Base-by-base conservation (phyloP, 2,797 vertebrate genomes). In the Protonibea diacanthus region DNA sequence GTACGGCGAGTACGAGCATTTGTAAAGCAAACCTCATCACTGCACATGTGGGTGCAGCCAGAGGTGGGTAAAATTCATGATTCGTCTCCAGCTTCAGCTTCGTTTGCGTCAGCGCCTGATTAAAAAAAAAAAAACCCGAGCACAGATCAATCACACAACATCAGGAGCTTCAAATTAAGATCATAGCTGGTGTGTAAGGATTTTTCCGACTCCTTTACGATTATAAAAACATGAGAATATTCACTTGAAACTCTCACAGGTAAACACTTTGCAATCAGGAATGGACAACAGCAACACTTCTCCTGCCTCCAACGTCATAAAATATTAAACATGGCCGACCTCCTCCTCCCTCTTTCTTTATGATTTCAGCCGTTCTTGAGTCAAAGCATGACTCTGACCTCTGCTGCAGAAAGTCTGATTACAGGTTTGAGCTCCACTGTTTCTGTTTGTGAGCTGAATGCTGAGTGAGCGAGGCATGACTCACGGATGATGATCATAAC, bases 321-420 rank as follows among this genome's bases (percentile, higher is more conserved):
- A 69, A 66, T 40, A 73, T 71, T 57, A 68, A 85, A 74, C 71
- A 76, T 44, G 60, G 64, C 49, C 2, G 12, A 33, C 51, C 59
- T 59, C 65, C 9, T 38, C 33, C 33, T 9, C 2, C 33, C n/a
- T 27, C 45, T 38, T 61, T 25, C 51, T 49, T 42, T 15, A 33
- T 76, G 21, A 71, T 64, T 55, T 70, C 60, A 60, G 12, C 29
- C 21, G n/a, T 47, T 66, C 59, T 38, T 3, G 27, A 85, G 55
- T 86, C 74, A 57, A 65, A 71, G 67, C 71, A 67, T 12, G 53
- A 71, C 53, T 65, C 55, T 52, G 78, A 86, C 86, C 81, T 68
- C 53, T 33, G 76, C 72, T 48, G 38, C 40, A 14, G 5, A 67
- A 56, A 56, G 49, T 29, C 21, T 74, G 63, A 82, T 66, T 52